Base-by-base conservation (phyloP, 2,113 vertebrate species). In the Mustelus asterias region DNA sequence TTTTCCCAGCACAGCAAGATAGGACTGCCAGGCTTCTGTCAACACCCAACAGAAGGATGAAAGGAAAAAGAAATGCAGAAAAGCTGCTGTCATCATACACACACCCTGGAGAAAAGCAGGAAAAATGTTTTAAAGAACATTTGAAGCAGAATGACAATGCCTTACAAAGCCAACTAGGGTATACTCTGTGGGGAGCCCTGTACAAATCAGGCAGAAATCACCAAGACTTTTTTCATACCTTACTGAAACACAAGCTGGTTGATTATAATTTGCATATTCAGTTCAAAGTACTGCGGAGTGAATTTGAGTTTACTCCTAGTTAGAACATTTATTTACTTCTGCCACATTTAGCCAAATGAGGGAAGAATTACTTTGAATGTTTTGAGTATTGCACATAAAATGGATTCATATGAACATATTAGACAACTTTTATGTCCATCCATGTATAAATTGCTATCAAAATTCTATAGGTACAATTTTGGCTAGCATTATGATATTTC, bases 41-140 rank as follows among this genome's bases (percentile, higher is more conserved):
- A 99, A 98, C 97, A 99, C 99, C 99, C 99, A 99, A 98, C 99
- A 99, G 97, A 99, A 99, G 95, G 99, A 99, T 0, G 99, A 99
- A 97, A 99, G 98, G 98, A 99, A 99, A 98, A 99, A 99, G 98
- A 99, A 99, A 97, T 99, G 99, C 96, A 99, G 98, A 97, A 99
- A 99, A 96, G 99, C 99, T 0, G 99, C 99, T 0, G 98, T 99
- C 98, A 99, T 98, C 96, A 99, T 98, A 97, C 99, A 99, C 54
- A 99, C 98, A 0, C 98, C 99, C 99, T 99, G 96, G 0, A 72
- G 94, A 72, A 72, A 54, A 95, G 67, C 65, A 95, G 94, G 60
- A 93, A 65, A 95, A 72, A 76, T 72, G 24, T 54, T 70, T 72
- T 72, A 54, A 72, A 44, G 44, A 72, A 93, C 63, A 65, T 65